phyloP scores from a whole-genome alignment of 2,888 invertebrate species.

The Pocota personata region DNA sequence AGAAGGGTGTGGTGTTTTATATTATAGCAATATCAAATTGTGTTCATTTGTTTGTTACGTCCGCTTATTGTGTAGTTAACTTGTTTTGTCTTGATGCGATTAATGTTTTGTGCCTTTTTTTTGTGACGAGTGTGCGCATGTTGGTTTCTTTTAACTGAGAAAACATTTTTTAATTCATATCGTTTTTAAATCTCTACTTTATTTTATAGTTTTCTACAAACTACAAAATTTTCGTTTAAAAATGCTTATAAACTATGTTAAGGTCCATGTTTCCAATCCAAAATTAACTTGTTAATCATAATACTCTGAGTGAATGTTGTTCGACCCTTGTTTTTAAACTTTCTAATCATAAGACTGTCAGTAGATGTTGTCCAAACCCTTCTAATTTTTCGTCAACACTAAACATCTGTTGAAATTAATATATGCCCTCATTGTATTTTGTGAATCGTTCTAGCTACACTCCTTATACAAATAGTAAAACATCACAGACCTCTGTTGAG shows the following conservation, averaged over 20 bases:
- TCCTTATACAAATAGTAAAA: conserved; percentile 5
- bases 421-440: background rate
- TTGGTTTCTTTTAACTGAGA: background rate
- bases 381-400: background rate
- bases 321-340: background rate
- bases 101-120: background rate
- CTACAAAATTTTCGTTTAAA: background rate
- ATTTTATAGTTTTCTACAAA: background rate
- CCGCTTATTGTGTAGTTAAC: conserved; percentile 1
- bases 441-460: conserved; percentile 3
- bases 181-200: background rate
- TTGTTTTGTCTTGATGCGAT: background rate
- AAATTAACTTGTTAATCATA: too few relatives aligned
- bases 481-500: conserved; percentile 36
- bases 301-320: too few relatives aligned
- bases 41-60: background rate
- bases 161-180: background rate
- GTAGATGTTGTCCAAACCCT: background rate
- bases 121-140: background rate
- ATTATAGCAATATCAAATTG: background rate
- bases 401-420: background rate
- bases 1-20: conserved; percentile 81
- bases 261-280: background rate
- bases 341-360: background rate
- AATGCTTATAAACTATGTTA: background rate